Percentiles rank a stretch among this genome's conserved stretches.
These are phyloP conservation scores for Machimus atricapillus DNA, from an alignment of 2,888 invertebrate species.

Conservation along the genomic window DNA sequence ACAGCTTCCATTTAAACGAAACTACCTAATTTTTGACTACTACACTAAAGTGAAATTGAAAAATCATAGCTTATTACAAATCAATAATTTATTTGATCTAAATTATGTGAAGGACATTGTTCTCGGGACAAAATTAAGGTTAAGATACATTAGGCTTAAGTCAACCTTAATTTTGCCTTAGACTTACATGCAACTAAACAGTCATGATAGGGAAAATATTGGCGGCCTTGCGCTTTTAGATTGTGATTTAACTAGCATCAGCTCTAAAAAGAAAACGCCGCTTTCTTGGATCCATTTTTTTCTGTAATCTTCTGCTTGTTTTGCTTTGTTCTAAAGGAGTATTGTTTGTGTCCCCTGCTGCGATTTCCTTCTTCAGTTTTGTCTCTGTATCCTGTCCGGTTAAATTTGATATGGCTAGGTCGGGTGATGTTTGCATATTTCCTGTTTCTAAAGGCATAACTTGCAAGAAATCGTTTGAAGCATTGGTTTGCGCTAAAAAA, in stretches of 20 bases:
- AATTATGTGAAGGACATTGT: neutral
- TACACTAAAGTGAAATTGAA: neutral
- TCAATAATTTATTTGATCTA: constrained; percentile 39
- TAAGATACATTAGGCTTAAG: neutral
- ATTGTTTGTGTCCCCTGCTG: neutral
- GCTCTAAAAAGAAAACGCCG: constrained; percentile 62
- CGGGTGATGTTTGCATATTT: neutral
- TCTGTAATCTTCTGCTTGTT: constrained; percentile 57
- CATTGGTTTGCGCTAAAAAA: neutral
- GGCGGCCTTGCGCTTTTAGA: neutral
- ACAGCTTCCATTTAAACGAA: too few species aligned
- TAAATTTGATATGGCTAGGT: neutral
- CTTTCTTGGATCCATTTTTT: constrained; percentile 63
- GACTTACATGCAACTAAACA: constrained; percentile 6
- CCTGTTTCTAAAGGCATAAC: neutral
- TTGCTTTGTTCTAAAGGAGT: neutral
- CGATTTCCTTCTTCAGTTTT: neutral
- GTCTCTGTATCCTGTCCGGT: neutral
- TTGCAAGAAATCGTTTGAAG: neutral
- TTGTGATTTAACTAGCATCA: constrained; percentile 53
- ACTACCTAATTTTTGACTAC: too few species aligned
- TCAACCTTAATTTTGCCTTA: constrained; percentile 41
- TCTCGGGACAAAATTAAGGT: constrained; percentile 37
- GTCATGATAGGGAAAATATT: neutral
- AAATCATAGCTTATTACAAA: neutral